phyloP scores from a whole-genome alignment of 1,140 invertebrate genomes.

The Megalopta genalis region DNA sequence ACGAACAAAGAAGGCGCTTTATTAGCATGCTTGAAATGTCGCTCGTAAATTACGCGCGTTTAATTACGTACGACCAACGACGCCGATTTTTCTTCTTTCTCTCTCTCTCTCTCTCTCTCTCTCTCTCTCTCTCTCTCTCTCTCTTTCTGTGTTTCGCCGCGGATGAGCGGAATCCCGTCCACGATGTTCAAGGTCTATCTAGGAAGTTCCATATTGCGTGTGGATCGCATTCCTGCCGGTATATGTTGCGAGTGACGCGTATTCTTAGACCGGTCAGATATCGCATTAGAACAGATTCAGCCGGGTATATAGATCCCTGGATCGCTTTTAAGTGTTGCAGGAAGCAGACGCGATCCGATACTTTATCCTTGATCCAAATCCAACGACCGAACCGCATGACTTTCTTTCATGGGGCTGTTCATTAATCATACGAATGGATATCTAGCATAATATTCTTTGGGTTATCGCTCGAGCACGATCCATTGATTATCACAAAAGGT shows the following conservation, averaged over 20 bases:
- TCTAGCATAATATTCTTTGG: neutral
- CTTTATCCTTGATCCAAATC: slow-evolving; percentile 34
- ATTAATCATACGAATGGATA: slow-evolving; percentile 16
- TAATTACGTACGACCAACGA: slow-evolving; percentile 7
- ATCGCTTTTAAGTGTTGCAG: slow-evolving; percentile 8
- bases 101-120: too few relatives aligned
- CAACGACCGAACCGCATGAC: neutral
- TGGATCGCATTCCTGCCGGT: slow-evolving; percentile 54
- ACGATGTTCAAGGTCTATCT: slow-evolving; percentile 17
- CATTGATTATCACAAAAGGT: neutral
- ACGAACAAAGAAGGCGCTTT: slow-evolving; percentile 5
- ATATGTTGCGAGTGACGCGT: slow-evolving; percentile 48
- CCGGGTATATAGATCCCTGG: neutral
- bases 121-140: too few relatives aligned
- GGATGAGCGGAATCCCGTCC: slow-evolving; percentile 16
- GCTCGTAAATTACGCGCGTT: slow-evolving; percentile 19
- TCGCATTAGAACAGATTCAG: slow-evolving; percentile 41
- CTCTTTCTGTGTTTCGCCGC: neutral
- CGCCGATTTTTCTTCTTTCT: slow-evolving; percentile 7
- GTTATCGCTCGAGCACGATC: neutral
- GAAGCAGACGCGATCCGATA: neutral
- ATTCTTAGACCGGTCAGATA: slow-evolving; percentile 59
- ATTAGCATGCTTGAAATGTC: neutral
- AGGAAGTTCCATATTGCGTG: slow-evolving; percentile 52
- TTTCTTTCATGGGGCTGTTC: neutral